These are phyloP conservation scores for Agrenia bidenticulata DNA, from an alignment of 2,888 invertebrate genomes.

Conservation along the genomic window DNA sequence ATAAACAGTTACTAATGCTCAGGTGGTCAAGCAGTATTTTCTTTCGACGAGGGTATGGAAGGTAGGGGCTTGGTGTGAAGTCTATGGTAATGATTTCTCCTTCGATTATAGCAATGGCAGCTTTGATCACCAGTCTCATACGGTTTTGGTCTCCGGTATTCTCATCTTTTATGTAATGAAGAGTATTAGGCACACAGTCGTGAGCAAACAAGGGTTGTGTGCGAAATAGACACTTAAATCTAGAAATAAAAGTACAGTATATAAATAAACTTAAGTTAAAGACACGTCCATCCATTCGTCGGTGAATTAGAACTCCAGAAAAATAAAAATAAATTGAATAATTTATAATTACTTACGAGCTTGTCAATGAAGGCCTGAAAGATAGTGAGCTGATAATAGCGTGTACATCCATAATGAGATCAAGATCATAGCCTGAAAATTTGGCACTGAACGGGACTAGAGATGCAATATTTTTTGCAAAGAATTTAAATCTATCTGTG, in stretches of 20 bases:
- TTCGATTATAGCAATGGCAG: conserved; percentile 41
- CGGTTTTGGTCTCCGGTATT: conserved; percentile 27
- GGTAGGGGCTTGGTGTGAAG: conserved; percentile 47
- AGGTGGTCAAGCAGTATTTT: conserved; percentile 34
- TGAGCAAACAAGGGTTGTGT: conserved; percentile 47
- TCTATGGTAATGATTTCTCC: conserved; percentile 46
- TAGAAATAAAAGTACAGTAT: conserved; percentile 17
- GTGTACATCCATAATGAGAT: conserved; percentile 48
- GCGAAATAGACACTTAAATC: conserved; percentile 45
- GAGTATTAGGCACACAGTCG: conserved; percentile 50
- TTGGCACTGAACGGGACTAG: conserved; percentile 48
- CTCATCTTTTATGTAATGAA: conserved; percentile 45
- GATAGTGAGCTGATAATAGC: conserved; percentile 49
- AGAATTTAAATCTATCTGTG: conserved; percentile 33
- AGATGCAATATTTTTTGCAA: conserved; percentile 34
- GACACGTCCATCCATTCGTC: neutral
- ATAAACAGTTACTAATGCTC: conserved; percentile 41
- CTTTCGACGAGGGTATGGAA: conserved; percentile 37
- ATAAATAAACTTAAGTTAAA: neutral
- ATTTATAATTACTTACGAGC: conserved; percentile 42
- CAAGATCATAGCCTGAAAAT: conserved; percentile 44
- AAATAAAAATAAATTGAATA: neutral
- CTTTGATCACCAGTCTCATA: conserved; percentile 44
- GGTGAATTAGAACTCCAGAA: neutral
- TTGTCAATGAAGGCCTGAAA: conserved; percentile 44